Evolutionary conservation across 2,888 invertebrate genomes (phyloP), one percentile per base, ranked within the genome.

Genomic region (Erebia epiphron): DNA sequence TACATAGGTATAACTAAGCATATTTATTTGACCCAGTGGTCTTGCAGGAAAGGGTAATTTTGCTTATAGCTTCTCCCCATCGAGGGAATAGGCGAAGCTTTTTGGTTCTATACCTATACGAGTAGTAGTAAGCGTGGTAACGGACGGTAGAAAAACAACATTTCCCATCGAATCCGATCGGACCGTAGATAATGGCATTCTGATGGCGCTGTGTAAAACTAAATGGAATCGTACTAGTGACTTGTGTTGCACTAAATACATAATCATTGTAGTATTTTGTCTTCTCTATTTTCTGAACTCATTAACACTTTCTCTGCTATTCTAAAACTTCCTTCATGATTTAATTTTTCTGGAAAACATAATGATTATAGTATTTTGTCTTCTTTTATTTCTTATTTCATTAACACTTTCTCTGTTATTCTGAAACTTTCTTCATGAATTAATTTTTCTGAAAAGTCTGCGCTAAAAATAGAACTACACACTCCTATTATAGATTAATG

Each of bases 141-240:
- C 67, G 58, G 46, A 70, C 56, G 62, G 68, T 73, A 50, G 68
- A 73, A 69, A 58, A 70, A 70, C 69, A 67, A 64, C 26, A 64
- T 70, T 68, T 62, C 65, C 65, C 52, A 64, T 72, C 13, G 69
- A 72, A 56, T 69, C 69, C 69, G 69, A 70, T 69, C 54, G 67
- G 54, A 63, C 21, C 52, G 52, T 64, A 67, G 72, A 69, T 72
- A 69, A 68, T 68, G 58, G 68, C 60, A 56, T 68, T 70, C 52
- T 65, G n/a, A n/a, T n/a, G n/a, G n/a, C n/a, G n/a, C n/a, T n/a
- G 66, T 52, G 66, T 65, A 66, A 52, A 65, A 54, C 46, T 52
- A 70, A 66, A 70, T 70, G 64, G 61, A 43, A 43, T 46, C 66
- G 14, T 57, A 26, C 41, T 16, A 46, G 21, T 14, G 61, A 16